phyloP scores from a whole-genome alignment of 1,140 invertebrate genomes.

The Zaprionus lachaisei region DNA sequence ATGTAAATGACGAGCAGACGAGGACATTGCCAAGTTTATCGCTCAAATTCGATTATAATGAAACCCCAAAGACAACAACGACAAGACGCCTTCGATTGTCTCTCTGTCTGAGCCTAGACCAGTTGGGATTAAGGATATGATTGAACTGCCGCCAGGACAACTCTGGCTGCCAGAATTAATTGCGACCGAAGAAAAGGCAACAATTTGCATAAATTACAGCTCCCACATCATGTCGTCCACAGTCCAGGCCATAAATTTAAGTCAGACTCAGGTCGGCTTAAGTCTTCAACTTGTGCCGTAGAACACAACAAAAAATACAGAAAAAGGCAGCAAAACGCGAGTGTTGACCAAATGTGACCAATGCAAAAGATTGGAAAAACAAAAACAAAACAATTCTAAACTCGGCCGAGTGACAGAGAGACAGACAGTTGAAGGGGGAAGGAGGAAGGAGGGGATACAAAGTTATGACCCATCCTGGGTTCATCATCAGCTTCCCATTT shows the following conservation, averaged over 20 bases:
- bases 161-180: conserved; percentile 65
- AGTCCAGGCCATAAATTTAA: conserved; percentile 65
- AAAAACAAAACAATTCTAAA: conserved; percentile 15
- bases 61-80: conserved; percentile 66
- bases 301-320: conserved; percentile 13
- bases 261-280: conserved; percentile 60
- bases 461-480: conserved; percentile 39
- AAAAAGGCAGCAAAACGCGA: conserved; percentile 21
- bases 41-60: conserved; percentile 76
- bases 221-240: conserved; percentile 47
- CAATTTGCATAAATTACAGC: conserved; percentile 78
- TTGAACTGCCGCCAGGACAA: conserved; percentile 60
- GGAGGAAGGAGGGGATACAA: conserved; percentile 19
- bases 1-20: conserved; percentile 46
- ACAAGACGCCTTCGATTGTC: conserved; percentile 36
- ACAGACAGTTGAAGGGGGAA: not conserved
- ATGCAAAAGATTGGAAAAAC: conserved; percentile 10
- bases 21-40: conserved; percentile 72
- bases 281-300: conserved; percentile 56
- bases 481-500: conserved; percentile 27
- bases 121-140: conserved; percentile 64
- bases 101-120: conserved; percentile 17
- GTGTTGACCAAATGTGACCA: conserved; percentile 53
- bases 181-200: conserved; percentile 50
- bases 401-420: conserved; percentile 32